Base-by-base conservation (phyloP, 2,113 vertebrate species). In the Melanocharis versteri region DNA sequence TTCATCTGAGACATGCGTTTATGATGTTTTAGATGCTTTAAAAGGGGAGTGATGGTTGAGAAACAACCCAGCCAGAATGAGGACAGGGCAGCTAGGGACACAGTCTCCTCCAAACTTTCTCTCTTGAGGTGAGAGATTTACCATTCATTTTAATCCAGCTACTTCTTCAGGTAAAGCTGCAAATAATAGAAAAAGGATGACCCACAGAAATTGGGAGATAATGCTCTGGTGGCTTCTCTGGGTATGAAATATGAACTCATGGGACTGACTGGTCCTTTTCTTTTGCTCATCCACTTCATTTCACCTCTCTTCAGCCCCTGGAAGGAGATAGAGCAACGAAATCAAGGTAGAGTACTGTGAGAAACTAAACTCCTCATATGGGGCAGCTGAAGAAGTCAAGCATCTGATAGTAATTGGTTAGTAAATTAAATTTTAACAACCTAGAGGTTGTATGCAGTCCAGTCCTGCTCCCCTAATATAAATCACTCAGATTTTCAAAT, bases 371-470 rank as follows among this genome's bases (percentile, higher is more conserved):
- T 87, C 21, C 14, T 83, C 2, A 0, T 83, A 85, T 5, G 31
- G 75, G 68, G 53, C 62, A 91, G 87, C 82, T 82, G 64, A 70
- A 92, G 89, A 91, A 90, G 64, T 71, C 51, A 54, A 92, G 90
- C 93, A 96, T 96, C 92, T 95, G 96, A 96, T 73, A 96, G 90
- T 83, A 91, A 93, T 89, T 88, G 93, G 96, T 94, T 83, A 95
- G 85, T 88, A 92, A 96, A 95, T 95, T 94, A 91, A 97, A 88
- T 84, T 89, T 93, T 94, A 96, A 96, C 94, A 94, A 85, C 65
- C 92, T 77, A 37, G 88, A 90, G 84, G 54, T 93, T 93, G 85
- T 81, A 91, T 17, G 9, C 8, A 20, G 89, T 90, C 94, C 93
- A 97, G 87, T 53, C 78, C 71, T 78, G 40, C 62, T 93, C 90